Conservation (phyloP, 2,797 vertebrate genomes). For the Sebastes hubbsi region DNA sequence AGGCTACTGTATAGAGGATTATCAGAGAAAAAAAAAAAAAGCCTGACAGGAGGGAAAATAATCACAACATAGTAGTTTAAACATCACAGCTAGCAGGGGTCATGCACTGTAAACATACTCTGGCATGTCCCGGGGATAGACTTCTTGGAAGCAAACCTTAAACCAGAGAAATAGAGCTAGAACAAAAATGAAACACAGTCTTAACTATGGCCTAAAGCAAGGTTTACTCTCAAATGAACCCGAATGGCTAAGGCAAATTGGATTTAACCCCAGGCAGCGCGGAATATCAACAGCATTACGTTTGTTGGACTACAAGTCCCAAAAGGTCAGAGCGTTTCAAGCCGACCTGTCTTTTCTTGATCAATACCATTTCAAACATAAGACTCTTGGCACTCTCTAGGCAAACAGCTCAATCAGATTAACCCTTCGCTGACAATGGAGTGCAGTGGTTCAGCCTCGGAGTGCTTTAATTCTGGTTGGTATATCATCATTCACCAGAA, state of each 20-base stretch:
- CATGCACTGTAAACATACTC: not conserved
- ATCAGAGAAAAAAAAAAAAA: not conserved
- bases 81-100: not conserved
- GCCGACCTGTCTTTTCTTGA: conserved; percentile 27
- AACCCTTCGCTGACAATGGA: not conserved
- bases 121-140: not conserved
- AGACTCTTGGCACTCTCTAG: not conserved
- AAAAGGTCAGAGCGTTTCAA: conserved; percentile 43
- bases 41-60: not conserved
- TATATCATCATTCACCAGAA: not conserved
- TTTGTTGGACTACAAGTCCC: conserved; percentile 19
- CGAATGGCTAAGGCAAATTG: conserved; percentile 29
- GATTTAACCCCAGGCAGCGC: conserved; percentile 57
- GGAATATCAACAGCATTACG: conserved; percentile 41
- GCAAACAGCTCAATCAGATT: conserved; percentile 24
- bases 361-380: conserved; percentile 53
- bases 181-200: conserved; percentile 9
- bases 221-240: conserved; percentile 26
- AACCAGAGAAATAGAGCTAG: not conserved
- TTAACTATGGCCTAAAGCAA: conserved; percentile 15
- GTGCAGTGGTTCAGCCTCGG: not conserved
- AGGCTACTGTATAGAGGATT: not conserved
- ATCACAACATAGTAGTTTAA: not conserved
- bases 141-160: not conserved
- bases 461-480: not conserved